A percentile compares a stretch with the other conserved stretches of the same genome.
Evolutionary conservation across 37 sponge, comb jelly and placozoan species (phyloP).

Genomic region (Spongia lamella): DNA sequence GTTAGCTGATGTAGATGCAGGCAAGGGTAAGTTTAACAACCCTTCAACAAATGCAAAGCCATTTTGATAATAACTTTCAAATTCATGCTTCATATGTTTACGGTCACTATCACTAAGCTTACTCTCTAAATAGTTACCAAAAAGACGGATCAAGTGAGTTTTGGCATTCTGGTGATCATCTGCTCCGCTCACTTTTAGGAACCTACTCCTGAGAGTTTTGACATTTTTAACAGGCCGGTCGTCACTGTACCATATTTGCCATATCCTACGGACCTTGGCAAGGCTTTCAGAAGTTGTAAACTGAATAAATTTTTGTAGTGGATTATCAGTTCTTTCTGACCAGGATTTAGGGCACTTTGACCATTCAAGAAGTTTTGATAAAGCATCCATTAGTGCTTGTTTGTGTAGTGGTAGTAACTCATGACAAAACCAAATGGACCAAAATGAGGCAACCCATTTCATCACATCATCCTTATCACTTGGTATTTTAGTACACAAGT

Average conservation of each 20-base stretch:
- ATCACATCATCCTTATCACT: background rate
- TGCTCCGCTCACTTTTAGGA: too few species aligned
- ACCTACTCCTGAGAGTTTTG: background rate
- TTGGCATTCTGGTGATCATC: too few species aligned
- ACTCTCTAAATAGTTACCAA: too few species aligned
- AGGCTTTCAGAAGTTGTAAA: constrained; percentile 4
- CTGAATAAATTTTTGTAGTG: constrained; percentile 2
- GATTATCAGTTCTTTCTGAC: background rate
- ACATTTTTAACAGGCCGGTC: background rate
- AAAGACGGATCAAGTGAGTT: too few species aligned
- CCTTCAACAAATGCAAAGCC: constrained; percentile 36
- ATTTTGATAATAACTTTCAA: background rate
- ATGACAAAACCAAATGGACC: constrained; percentile 56
- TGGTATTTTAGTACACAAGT: constrained; percentile 13
- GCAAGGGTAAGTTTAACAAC: background rate
- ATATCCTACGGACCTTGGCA: background rate
- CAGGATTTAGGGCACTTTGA: constrained; percentile 4
- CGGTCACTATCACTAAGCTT: too few species aligned
- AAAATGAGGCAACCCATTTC: constrained; percentile 40
- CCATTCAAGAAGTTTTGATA: constrained; percentile 5
- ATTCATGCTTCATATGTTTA: too few species aligned
- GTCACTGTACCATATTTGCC: constrained; percentile 30
- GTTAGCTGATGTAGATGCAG: constrained; percentile 1
- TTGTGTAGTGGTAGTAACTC: constrained; percentile 39
- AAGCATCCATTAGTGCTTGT: background rate